Evolutionary conservation across 2,113 vertebrate species (phyloP).

Genomic region (Bubo bubo): DNA sequence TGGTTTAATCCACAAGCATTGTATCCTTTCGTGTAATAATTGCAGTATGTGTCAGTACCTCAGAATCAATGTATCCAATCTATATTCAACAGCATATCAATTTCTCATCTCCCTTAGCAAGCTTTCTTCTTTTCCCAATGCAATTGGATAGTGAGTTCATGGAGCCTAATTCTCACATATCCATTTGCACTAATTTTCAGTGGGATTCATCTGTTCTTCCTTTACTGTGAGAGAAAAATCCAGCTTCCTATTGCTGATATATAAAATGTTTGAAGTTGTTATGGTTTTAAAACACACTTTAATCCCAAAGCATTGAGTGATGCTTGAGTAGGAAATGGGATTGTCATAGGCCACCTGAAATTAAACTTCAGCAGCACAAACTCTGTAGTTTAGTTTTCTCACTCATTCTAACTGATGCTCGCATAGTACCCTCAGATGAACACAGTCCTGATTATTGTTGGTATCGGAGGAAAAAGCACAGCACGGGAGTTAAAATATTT

Average conservation of each 20-base stretch:
- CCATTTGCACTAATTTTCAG: background rate
- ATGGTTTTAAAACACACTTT: background rate
- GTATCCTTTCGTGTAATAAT: background rate
- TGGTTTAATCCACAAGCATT: background rate
- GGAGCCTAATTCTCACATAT: background rate
- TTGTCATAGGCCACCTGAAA: background rate
- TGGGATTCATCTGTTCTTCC: background rate
- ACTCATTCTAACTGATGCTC: background rate
- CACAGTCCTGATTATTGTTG: background rate
- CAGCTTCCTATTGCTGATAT: background rate
- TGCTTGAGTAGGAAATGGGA: background rate
- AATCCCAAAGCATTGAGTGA: background rate
- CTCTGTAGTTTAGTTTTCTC: background rate
- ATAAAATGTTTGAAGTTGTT: background rate
- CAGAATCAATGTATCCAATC: slow-evolving; percentile 32
- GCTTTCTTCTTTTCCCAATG: slow-evolving; percentile 6
- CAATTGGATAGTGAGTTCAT: background rate
- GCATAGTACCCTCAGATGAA: background rate
- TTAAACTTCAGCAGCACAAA: background rate
- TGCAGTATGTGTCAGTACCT: background rate
- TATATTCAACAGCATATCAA: slow-evolving; percentile 7
- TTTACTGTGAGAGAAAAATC: background rate
- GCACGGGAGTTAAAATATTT: background rate
- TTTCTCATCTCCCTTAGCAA: background rate
- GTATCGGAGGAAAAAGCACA: background rate